Base-by-base conservation (phyloP, 1,140 invertebrate genomes). In the Brachionus koreanus region DNA sequence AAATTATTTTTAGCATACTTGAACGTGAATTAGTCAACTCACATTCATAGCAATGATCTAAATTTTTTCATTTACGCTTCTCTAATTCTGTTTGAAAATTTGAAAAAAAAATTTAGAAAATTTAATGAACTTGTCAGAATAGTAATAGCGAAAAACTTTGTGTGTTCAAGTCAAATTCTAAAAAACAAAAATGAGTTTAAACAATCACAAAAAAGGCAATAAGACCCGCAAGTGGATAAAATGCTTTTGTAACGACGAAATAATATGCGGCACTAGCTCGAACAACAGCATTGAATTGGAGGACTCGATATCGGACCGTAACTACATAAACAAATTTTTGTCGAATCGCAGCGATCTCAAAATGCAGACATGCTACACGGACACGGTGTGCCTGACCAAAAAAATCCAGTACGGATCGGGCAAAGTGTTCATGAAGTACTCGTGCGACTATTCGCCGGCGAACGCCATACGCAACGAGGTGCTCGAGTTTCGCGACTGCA, bases 241-340 rank as follows among this genome's bases (percentile, higher is more conserved):
- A 10, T 79, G 76, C 35, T 79, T 61, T 43, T 79, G 76, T 13
- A 79, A 79, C 35, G 76, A 79, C 29, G 76, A 79, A 5, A 61
- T 52, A 33, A 42, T 35, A 37, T 57, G 74, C 19, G 52, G 74
- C 12, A 43, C 9, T 29, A 23, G 23, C 5, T 42, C 46, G n/a
- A 61, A 23, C 19, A 5, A 23, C 16, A 42, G 2, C 35, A 37
- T 37, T 0, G 33, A 37, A 1, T 33, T 19, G 10, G 33, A 29
- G n/a, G 65, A 69, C 37, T 39, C 65, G 13, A 5, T 12, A 23
- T 3, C 25, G 4, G 63, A 65, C 63, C n/a, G 9, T 10, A 42
- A 43, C 10, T 46, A 46, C 16, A 12, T 74, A 4, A 25, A 19
- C 33, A 74, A 74, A 23, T 74, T 74, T 29, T 25, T 74, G 25